Base-by-base conservation (phyloP, 2,113 vertebrate genomes). In the Rissa tridactyla region DNA sequence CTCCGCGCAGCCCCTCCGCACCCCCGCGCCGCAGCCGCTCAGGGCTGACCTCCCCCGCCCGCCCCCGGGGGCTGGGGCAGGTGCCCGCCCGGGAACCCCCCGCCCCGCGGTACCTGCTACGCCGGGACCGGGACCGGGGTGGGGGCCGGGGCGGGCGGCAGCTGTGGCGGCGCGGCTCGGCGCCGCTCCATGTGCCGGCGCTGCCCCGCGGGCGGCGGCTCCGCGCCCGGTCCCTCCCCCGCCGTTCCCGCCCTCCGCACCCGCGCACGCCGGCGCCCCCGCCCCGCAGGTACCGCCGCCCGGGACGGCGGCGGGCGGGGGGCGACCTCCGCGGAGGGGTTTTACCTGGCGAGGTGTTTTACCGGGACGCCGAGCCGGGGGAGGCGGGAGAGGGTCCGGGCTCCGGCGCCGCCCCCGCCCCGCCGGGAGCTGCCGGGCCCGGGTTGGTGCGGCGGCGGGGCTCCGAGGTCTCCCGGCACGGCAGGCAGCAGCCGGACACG, bases 171-270 rank as follows among this genome's bases (percentile, higher is more conserved):
- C 97, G 98, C 98, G 83, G 89, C 98, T 98, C 98, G 98, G 65
- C 97, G 98, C 98, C 88, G 92, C 98, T 98, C 98, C 98, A 99
- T 99, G 99, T 98, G 99, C 98, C 96, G 98, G 98, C 94, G 98
- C 98, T 95, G 97, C 98, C 87, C 98, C 98, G 72, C 98, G 98
- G 98, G 98, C 98, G 98, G 95, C 86, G 97, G 98, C 98, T 98
- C 98, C 98, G 98, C 98, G 98, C 98, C 98, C 98, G 97, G 98
- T 98, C 98, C 98, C 98, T 98, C 98, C 97, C 98, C 98, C 97
- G 96, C 98, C 94, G 91, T 51, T 38, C 46, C 42, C 85, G 42
- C 54, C 62, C 86, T 42, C 66, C 71, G 61, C 69, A 54, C 55
- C 64, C 72, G 29, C 68, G 68, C 68, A 40, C 38, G 32, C 27